These are phyloP conservation scores for Apis laboriosa DNA, from an alignment of 1,140 invertebrate species.

Conservation along the genomic window DNA sequence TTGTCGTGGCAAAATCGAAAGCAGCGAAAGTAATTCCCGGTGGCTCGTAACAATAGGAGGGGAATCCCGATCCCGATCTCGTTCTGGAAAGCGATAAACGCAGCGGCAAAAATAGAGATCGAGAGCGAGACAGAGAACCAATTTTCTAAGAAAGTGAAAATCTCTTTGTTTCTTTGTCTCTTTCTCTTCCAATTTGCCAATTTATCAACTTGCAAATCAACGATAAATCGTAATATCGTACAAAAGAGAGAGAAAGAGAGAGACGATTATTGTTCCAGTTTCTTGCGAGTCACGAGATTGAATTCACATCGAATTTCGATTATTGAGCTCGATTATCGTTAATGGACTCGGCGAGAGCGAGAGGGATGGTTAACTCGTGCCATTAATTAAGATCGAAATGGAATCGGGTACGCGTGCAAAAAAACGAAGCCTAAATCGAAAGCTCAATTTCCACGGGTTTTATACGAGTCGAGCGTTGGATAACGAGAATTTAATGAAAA, in stretches of 20 bases:
- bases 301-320: neutral
- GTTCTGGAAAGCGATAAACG: constrained; percentile 47
- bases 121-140: neutral
- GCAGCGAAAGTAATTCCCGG: constrained; percentile 64
- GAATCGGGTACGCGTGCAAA: neutral
- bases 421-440: neutral
- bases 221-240: neutral
- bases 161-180: neutral
- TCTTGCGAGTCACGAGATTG: neutral
- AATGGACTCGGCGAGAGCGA: neutral
- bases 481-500: constrained; percentile 15
- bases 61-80: constrained; percentile 49
- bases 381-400: constrained; percentile 11
- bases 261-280: neutral
- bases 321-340: neutral
- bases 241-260: neutral
- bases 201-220: neutral
- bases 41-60: constrained; percentile 32
- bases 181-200: too few species aligned
- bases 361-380: neutral
- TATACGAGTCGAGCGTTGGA: neutral
- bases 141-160: constrained; percentile 21
- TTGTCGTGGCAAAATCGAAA: constrained; percentile 58
- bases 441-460: neutral
- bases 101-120: constrained; percentile 33